Evolutionary conservation across 2,113 vertebrate genomes (phyloP).

Genomic region (Tenrec ecaudatus): DNA sequence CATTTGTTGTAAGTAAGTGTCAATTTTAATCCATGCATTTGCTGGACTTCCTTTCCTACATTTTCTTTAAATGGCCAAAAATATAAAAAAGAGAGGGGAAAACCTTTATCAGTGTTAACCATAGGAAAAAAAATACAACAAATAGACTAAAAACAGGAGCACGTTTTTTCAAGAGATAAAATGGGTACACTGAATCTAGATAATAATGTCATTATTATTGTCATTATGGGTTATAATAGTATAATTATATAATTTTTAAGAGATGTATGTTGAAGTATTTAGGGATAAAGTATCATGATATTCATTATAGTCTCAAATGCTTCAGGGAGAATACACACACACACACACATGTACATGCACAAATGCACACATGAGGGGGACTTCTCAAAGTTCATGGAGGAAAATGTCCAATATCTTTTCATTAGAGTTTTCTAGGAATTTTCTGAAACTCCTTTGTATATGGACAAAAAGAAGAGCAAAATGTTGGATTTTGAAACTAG

Average conservation of each 20-base stretch:
- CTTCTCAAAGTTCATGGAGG: no score
- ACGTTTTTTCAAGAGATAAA: not conserved
- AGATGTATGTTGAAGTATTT: not conserved
- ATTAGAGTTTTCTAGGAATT: no score
- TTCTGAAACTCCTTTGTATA: no score
- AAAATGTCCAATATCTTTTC: no score
- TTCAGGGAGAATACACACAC: not conserved
- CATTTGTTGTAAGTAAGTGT: not conserved
- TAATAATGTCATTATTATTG: not conserved
- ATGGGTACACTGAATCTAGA: not conserved
- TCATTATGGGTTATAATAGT: not conserved
- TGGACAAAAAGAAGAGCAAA: no score
- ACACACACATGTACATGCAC: not conserved
- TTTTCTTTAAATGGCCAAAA: slow-evolving; percentile 27
- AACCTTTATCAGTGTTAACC: not conserved
- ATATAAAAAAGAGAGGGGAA: not conserved
- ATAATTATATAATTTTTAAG: not conserved
- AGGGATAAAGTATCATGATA: not conserved
- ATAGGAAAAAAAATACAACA: not conserved
- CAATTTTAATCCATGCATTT: slow-evolving; percentile 32
- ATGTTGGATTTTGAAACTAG: no score
- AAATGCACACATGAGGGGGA: no score
- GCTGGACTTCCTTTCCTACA: not conserved
- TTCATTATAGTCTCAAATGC: not conserved
- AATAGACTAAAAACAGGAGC: not conserved